Evolutionary conservation across 2,888 invertebrate species (phyloP), one percentile per base, ranked within the genome.

Genomic region (Polyommatus iphigenia): DNA sequence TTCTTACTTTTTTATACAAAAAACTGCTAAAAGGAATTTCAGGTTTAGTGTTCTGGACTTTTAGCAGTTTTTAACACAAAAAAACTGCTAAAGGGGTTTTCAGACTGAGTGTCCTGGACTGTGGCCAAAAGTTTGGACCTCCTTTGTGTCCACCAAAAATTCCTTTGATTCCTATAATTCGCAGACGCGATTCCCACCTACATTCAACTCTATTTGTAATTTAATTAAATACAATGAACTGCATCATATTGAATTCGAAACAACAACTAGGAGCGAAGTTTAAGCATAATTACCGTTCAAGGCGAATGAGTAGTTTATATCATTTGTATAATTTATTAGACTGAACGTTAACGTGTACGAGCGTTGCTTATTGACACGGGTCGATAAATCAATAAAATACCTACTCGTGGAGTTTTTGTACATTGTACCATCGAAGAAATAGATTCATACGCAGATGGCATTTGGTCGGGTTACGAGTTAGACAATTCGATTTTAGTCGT

Each of bases 311-410:
- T 32, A 67, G 29, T 67, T 29, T 13, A 67, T 67, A 15, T 67
- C 29, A 67, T 67, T 67, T 67, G 29, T 32, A 67, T 67, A 67
- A 67, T 67, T 29, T 67, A 67, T 67, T 67, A 62, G 62, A 32
- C 15, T 67, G 29, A 29, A 67, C 29, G 24, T 62, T 62, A 67
- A 67, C 29, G 29, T 32, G 24, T 32, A 15, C 62, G 20, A 62
- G 24, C 62, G 62, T 62, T 24, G 13, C 24, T 62, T 62, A 62
- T 62, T 62, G 62, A 62, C 10, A 62, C 62, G 67, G 29, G 29
- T 67, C 67, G 67, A 67, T 67, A 67, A 67, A 67, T 15, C 29
- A 32, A 32, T 67, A 67, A 67, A 62, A 32, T 32, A 29, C 67
- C 1, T 18, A 29, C 13, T 20, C 6, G 67, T 67, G 1, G 5